Evolutionary conservation across 2,113 vertebrate species (phyloP), one percentile per base, ranked within the genome.

Genomic region (Donacobius atricapilla): DNA sequence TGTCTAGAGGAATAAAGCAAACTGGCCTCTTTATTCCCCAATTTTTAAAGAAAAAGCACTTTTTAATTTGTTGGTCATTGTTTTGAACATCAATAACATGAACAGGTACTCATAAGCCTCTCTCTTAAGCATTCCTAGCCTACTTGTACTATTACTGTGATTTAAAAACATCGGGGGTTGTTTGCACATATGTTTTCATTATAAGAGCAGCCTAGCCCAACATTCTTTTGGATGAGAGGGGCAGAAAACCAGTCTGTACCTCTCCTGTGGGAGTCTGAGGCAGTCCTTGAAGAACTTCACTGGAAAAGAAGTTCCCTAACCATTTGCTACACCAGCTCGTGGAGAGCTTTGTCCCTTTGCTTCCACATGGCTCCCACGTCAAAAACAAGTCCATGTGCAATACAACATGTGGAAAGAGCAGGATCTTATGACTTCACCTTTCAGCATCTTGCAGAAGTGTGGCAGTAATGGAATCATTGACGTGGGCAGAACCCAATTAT

Each of bases 31-130:
- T 75, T 79, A 60, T 84, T 82, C 23, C 37, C 18, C 5, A 64
- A 7, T 39, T 92, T 90, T 90, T 58, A 69, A 78, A 15, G 11
- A 15, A 86, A 90, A 68, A 65, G 11, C 7, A 50, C 9, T 35
- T 92, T 90, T 93, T 60, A 27, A 37, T 53, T 68, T 33, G 7
- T 24, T 71, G 53, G 31, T 45, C 31, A 87, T 96, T 95, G 50
- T 92, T 89, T 47, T 65, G n/a, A 35, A 44, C 31, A 50, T 24
- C 56, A 85, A 10, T 80, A 33, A 39, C 4, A 73, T 1, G 8
- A 90, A 10, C 9, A 56, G 44, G 10, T 84, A 51, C 9, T n/a
- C 7, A 1, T 60, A 82, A 87, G 3, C 4, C 6, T 15, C 13
- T 89, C 65, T 79, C 24, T 76, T 64, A 87, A 91, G 53, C 31